Base-by-base conservation (phyloP, 2,888 invertebrate genomes). In the Myopa tessellatipennis region DNA sequence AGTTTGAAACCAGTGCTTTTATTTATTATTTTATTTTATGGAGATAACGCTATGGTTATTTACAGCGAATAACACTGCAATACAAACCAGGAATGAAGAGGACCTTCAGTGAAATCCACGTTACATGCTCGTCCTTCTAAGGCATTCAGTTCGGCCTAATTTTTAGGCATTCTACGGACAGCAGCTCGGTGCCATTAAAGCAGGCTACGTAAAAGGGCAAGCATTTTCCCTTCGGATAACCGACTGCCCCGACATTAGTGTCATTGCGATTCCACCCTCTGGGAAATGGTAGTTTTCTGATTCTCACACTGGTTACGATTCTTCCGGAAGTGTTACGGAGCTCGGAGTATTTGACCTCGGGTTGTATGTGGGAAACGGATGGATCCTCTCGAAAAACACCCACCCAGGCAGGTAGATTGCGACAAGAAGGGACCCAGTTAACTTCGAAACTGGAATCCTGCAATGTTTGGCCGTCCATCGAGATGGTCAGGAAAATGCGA, bases 71-170 rank as follows among this genome's bases (percentile, higher is more conserved):
- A 1, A 26, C 26, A 26, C 26, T 26, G 26, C 26, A 26, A 26
- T 26, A 60, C 74, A 77, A 77, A 87, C 86, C 85, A 16, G 88
- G 89, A 81, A 88, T 85, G 74, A 88, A 88, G 45, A 89, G 82
- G 58, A 83, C 81, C 79, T 87, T 89, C 0, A 89, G 79, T 7
- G 86, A 85, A 80, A 88, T 81, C 50, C 80, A 81, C 4, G 79
- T 81, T 1, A 88, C 83, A 74, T 87, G 84, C 71, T 83, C 81
- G 75, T 82, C 82, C 50, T 84, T 82, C 70, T 95, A 93, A 83
- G 92, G 91, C 95, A 96, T 95, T 96, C 96, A 96, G 38, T 94
- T 94, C 0, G 96, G 96, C 85, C 94, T 93, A 80, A 95, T 94
- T 85, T 93, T 93, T 38, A 96, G 89, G 85, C 96, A 96, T 83